A percentile compares a stretch with the other conserved stretches of the same genome.
These are phyloP conservation scores for Lepidotrigona ventralis DNA, from an alignment of 1,140 invertebrate species.

Conservation along the genomic window DNA sequence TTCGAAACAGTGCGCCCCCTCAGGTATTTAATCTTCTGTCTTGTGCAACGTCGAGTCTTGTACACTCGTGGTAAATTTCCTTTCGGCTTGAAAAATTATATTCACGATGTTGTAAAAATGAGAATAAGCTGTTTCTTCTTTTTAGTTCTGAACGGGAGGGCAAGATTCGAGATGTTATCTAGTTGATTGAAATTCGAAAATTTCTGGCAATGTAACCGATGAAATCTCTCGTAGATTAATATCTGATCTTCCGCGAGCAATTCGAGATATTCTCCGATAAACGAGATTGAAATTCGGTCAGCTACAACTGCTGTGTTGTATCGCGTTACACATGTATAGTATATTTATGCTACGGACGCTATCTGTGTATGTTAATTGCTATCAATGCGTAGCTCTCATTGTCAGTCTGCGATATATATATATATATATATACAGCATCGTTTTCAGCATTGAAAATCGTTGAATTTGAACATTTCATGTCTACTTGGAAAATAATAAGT, in stretches of 20 bases:
- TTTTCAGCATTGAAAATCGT: too few relatives aligned
- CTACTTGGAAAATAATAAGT: background rate
- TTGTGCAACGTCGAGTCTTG: too few relatives aligned
- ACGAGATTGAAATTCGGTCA: background rate
- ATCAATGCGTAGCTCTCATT: background rate
- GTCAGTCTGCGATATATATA: background rate
- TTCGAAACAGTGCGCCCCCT: background rate
- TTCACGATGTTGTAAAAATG: too few relatives aligned
- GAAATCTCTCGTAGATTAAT: conserved; percentile 5
- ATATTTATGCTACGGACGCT: background rate
- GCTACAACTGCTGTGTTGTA: background rate
- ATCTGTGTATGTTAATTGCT: background rate
- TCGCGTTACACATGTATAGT: background rate
- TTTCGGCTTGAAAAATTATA: too few relatives aligned
- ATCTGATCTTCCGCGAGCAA: background rate
- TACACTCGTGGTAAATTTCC: too few relatives aligned
- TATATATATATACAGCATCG: too few relatives aligned
- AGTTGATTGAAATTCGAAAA: background rate
- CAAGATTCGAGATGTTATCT: background rate
- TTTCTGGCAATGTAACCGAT: background rate
- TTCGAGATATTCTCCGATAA: background rate
- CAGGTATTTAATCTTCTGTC: too few relatives aligned
- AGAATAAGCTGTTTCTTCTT: too few relatives aligned
- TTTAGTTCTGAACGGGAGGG: background rate
- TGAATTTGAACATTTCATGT: background rate